Evolutionary conservation across 2,113 vertebrate genomes (phyloP).

Genomic region (Agapornis roseicollis): DNA sequence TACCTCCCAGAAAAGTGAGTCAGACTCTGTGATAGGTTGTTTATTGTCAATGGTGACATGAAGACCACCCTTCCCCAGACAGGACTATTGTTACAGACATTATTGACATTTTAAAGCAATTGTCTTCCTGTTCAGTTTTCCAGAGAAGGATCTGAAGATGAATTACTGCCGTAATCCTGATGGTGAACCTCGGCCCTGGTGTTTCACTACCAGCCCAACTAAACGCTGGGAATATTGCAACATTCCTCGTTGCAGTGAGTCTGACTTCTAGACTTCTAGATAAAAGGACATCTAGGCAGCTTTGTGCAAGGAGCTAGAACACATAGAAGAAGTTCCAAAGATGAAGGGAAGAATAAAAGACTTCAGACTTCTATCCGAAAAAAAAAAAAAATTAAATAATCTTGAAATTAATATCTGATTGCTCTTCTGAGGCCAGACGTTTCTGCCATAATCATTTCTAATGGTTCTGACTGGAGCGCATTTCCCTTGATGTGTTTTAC

Average conservation of each 20-base stretch:
- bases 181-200: slow-evolving; percentile 90
- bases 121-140: slow-evolving; percentile 74
- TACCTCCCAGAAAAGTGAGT: slow-evolving; percentile 89
- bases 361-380: not conserved
- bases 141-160: slow-evolving; percentile 86
- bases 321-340: not conserved
- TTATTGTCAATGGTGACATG: not conserved
- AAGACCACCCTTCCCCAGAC: not conserved
- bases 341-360: not conserved
- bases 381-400: not conserved
- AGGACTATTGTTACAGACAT: not conserved
- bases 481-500: not conserved
- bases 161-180: slow-evolving; percentile 97
- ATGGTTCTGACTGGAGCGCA: not conserved
- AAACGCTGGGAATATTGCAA: slow-evolving; percentile 91
- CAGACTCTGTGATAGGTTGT: not conserved
- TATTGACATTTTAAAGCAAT: not conserved
- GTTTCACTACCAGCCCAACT: slow-evolving; percentile 81
- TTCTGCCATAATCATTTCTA: not conserved
- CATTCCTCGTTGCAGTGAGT: slow-evolving; percentile 88
- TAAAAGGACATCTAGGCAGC: not conserved
- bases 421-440: not conserved
- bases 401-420: not conserved
- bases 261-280: not conserved
- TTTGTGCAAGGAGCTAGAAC: not conserved